phyloP scores from a whole-genome alignment of 2,888 invertebrate species.

The Thymelicus lineola region DNA sequence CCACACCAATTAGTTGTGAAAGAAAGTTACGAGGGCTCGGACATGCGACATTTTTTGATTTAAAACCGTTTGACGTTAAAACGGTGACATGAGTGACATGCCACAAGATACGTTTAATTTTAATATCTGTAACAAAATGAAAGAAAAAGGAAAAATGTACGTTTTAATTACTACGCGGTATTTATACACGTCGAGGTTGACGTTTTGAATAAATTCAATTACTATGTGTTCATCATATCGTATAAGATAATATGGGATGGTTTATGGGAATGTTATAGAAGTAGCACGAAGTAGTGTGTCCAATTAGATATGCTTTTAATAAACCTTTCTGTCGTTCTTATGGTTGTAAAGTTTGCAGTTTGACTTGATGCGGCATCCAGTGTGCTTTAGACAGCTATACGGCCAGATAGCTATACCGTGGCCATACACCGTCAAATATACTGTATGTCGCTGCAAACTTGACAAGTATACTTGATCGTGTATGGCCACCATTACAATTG shows the following conservation, averaged over 20 bases:
- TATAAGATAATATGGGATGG: too few relatives aligned
- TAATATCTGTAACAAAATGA: conserved; percentile 35
- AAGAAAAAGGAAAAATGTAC: conserved; percentile 30
- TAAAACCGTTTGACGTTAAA: conserved; percentile 51
- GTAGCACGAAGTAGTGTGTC: too few relatives aligned
- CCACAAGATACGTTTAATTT: conserved; percentile 29
- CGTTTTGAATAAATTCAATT: conserved; percentile 15
- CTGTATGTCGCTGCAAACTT: too few relatives aligned
- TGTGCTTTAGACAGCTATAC: too few relatives aligned
- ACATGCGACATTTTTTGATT: conserved; percentile 64
- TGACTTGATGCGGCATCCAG: too few relatives aligned
- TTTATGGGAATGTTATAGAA: too few relatives aligned
- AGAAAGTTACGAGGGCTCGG: conserved; percentile 66
- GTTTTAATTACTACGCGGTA: conserved; percentile 32
- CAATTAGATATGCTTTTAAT: too few relatives aligned
- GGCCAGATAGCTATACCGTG: too few relatives aligned
- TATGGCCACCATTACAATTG: not conserved
- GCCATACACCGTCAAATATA: too few relatives aligned
- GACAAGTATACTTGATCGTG: too few relatives aligned
- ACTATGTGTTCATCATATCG: not conserved
- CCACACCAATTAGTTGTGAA: conserved; percentile 83
- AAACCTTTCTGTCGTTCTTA: too few relatives aligned
- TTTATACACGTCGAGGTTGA: not conserved
- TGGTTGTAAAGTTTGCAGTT: too few relatives aligned
- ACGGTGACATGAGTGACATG: conserved; percentile 40